Percentiles rank a stretch among this genome's conserved stretches.
Conservation (phyloP, 1,140 invertebrate genomes). For the Odontomachus brunneus region DNA sequence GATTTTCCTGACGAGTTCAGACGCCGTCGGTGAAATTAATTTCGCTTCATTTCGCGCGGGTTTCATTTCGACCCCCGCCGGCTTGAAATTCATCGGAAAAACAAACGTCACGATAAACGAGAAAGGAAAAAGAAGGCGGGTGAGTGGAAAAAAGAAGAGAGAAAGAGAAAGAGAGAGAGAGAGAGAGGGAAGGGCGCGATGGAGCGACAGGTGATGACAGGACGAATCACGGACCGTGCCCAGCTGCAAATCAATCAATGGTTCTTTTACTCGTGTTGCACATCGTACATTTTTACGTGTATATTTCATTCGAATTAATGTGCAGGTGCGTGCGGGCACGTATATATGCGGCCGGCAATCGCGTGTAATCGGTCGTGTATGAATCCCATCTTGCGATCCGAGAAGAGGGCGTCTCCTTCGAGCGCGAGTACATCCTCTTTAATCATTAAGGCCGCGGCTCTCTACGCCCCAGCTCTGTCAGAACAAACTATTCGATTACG, state of each 20-base stretch:
- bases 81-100: constrained; percentile 60
- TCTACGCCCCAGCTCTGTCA: no score
- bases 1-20: constrained; percentile 74
- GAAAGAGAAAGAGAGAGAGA: background rate
- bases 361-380: background rate
- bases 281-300: constrained; percentile 35
- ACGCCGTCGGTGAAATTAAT: constrained; percentile 73
- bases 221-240: constrained; percentile 23
- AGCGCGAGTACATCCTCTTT: constrained; percentile 28
- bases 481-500: background rate
- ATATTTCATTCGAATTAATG: constrained; percentile 46
- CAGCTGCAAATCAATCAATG: constrained; percentile 57
- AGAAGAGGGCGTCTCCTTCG: background rate
- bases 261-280: constrained; percentile 19
- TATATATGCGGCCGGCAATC: background rate
- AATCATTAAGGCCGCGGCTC: constrained; percentile 17
- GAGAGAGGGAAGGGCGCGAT: background rate
- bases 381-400: background rate
- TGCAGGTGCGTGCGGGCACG: background rate
- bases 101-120: constrained; percentile 54
- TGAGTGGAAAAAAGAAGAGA: background rate
- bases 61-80: constrained; percentile 44
- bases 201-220: constrained; percentile 38
- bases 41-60: constrained; percentile 68
- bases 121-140: constrained; percentile 43